Conservation (phyloP, 53 echinoderm and acorn worm species). For the Crossaster papposus region DNA sequence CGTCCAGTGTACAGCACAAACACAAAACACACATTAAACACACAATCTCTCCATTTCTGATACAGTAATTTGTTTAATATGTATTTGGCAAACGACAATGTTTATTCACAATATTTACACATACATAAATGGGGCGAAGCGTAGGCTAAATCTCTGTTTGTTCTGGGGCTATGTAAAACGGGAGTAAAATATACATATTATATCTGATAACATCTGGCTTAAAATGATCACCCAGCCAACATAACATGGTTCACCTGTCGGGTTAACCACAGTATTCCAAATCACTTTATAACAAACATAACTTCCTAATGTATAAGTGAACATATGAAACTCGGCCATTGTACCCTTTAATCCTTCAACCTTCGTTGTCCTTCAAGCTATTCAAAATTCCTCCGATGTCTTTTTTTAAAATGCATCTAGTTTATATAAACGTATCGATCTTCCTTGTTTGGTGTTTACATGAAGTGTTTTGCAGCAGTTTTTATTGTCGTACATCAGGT, state of each 20-base stretch:
- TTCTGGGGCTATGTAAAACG: neutral
- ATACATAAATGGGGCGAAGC: neutral
- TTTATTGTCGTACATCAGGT: too few relatives aligned
- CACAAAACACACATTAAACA: neutral
- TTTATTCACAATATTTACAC: slow-evolving; percentile 62
- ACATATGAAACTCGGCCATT: too few relatives aligned
- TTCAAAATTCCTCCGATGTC: neutral
- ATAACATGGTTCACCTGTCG: too few relatives aligned
- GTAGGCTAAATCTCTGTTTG: neutral
- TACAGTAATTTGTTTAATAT: slow-evolving; percentile 55
- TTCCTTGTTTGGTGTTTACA: neutral
- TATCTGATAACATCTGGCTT: neutral
- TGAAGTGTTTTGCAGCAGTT: neutral
- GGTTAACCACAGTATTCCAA: too few relatives aligned
- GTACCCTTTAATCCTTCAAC: too few relatives aligned
- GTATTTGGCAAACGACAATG: slow-evolving; percentile 59
- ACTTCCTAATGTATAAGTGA: too few relatives aligned
- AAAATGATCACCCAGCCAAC: neutral
- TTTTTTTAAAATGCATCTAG: neutral
- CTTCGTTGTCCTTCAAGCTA: neutral
- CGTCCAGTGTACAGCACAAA: neutral
- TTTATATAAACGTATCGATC: neutral
- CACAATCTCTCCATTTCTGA: slow-evolving; percentile 5
- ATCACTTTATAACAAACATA: too few relatives aligned
- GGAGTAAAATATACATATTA: neutral